These are phyloP conservation scores for Philotrypesis tridentata DNA, from an alignment of 1,140 invertebrate species.

Conservation along the genomic window DNA sequence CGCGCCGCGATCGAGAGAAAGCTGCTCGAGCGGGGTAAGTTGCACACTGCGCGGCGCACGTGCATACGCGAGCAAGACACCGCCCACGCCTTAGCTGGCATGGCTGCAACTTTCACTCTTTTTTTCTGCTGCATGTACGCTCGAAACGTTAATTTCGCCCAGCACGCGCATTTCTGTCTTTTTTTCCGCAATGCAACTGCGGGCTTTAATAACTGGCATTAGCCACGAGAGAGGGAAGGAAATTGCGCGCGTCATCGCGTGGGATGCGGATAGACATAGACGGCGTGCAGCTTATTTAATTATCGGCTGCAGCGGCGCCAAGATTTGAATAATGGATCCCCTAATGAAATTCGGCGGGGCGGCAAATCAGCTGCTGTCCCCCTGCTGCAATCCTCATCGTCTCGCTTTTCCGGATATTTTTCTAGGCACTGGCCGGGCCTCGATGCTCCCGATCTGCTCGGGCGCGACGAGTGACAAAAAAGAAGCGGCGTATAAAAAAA, in stretches of 20 bases:
- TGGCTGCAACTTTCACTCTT: not conserved
- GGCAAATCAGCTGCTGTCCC: too few species aligned
- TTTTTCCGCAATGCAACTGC: not conserved
- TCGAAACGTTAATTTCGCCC: not conserved
- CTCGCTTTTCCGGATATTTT: conserved; percentile 37
- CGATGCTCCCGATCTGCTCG: too few species aligned
- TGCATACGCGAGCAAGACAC: not conserved
- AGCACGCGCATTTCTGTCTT: not conserved
- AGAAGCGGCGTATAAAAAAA: conserved; percentile 50
- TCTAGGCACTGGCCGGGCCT: too few species aligned
- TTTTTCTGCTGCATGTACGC: not conserved
- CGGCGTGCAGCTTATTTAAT: conserved; percentile 28
- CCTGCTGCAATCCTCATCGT: conserved; percentile 21
- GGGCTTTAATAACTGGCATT: conserved; percentile 19
- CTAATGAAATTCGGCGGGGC: conserved; percentile 27
- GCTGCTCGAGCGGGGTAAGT: not conserved
- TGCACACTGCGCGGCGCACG: not conserved
- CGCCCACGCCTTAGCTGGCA: not conserved
- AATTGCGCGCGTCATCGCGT: conserved; percentile 1
- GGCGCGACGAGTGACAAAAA: not conserved
- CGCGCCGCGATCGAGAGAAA: not conserved
- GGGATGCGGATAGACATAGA: not conserved
- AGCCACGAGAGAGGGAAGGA: not conserved
- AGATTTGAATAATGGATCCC: conserved; percentile 40
- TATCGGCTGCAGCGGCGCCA: conserved; percentile 17